These are phyloP conservation scores for Lutjanus erythropterus DNA, from an alignment of 2,113 vertebrate genomes.

Conservation along the genomic window DNA sequence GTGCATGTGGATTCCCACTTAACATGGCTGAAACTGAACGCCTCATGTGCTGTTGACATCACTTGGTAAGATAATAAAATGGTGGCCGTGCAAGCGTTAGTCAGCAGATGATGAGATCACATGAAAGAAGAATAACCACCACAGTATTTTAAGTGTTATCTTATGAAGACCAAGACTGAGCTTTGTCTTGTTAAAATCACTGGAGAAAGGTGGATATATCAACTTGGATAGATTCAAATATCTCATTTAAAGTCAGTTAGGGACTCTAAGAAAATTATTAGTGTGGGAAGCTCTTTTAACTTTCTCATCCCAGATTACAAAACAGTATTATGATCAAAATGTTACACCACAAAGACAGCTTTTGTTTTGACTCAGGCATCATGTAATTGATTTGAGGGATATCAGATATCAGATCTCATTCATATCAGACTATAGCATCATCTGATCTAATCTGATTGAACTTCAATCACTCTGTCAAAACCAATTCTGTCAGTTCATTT, in stretches of 20 bases:
- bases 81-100: neutral
- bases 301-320: neutral
- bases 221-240: constrained; percentile 11
- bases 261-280: neutral
- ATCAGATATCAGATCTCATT: neutral
- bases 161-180: neutral
- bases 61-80: neutral
- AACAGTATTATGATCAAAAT: neutral
- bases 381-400: neutral
- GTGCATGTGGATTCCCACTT: neutral
- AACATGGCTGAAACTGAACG: constrained; percentile 17
- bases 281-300: neutral
- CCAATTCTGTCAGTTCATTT: too few species aligned
- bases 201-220: constrained; percentile 2
- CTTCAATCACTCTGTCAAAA: neutral
- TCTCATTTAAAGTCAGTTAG: constrained; percentile 49
- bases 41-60: neutral
- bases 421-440: neutral
- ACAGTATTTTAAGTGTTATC: neutral
- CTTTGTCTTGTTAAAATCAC: neutral
- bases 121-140: constrained; percentile 6
- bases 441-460: neutral
- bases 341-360: neutral
- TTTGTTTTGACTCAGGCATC: neutral
- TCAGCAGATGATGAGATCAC: constrained; percentile 3